Percentiles rank a stretch among this genome's conserved stretches.
Evolutionary conservation across 2,113 vertebrate genomes (phyloP).

Genomic region (Bostrychus sinensis): DNA sequence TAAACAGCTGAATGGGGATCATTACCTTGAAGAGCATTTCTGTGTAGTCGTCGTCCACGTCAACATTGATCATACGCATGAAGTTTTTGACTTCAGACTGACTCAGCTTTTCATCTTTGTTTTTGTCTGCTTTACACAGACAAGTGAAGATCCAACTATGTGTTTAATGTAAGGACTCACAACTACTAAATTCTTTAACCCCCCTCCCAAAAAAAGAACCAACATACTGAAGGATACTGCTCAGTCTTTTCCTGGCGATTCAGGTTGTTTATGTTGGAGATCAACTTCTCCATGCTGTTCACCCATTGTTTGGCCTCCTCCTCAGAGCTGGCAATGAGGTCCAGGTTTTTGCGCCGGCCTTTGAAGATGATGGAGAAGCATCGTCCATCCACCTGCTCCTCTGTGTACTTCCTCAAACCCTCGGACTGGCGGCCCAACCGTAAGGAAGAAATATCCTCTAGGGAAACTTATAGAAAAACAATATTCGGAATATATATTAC

Average conservation of each 20-base stretch:
- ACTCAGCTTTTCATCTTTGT: constrained; percentile 92
- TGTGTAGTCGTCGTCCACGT: constrained; percentile 87
- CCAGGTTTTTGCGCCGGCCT: constrained; percentile 87
- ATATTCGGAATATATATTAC: not conserved
- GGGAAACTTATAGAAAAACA: constrained; percentile 81
- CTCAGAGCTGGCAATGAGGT: constrained; percentile 88
- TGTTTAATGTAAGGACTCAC: constrained; percentile 81
- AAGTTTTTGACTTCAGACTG: constrained; percentile 90
- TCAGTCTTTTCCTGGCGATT: constrained; percentile 84
- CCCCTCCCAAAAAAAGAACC: not conserved
- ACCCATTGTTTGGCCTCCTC: constrained; percentile 90
- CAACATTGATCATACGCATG: constrained; percentile 89
- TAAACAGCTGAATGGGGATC: not conserved
- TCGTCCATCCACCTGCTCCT: constrained; percentile 82
- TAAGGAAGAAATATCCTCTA: constrained; percentile 89
- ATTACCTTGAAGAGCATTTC: constrained; percentile 89
- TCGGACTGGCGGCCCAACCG: constrained; percentile 90
- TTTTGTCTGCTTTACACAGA: constrained; percentile 90
- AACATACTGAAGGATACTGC: constrained; percentile 90
- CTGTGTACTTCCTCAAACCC: constrained; percentile 89
- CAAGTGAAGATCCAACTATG: constrained; percentile 93
- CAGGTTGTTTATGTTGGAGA: constrained; percentile 82
- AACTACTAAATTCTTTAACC: not conserved
- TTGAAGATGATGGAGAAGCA: constrained; percentile 97
- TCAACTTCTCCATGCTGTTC: constrained; percentile 84